These are phyloP conservation scores for Hirtodrosophila histrioides DNA, from an alignment of 2,888 invertebrate genomes.

Conservation along the genomic window DNA sequence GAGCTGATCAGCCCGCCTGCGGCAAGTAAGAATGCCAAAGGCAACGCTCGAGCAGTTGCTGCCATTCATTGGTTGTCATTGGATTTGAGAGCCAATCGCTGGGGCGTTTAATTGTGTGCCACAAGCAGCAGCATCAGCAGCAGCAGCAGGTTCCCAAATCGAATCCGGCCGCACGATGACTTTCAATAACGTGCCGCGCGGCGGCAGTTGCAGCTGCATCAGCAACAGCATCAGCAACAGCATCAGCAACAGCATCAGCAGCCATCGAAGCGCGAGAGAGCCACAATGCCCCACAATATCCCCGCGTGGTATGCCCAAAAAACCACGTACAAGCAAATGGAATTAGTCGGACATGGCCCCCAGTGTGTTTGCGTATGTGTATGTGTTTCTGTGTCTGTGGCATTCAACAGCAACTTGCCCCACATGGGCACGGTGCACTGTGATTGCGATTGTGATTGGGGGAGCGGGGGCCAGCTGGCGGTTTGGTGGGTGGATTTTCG, in stretches of 20 bases:
- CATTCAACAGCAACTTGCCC: conserved; percentile 15
- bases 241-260: background rate
- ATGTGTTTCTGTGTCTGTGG: conserved; percentile 3
- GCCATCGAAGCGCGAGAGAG: background rate
- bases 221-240: no score
- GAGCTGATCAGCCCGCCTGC: conserved; percentile 19
- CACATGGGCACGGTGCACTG: conserved; percentile 20
- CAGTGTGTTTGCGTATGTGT: background rate
- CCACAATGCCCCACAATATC: conserved; percentile 1
- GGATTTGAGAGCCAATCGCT: conserved; percentile 2
- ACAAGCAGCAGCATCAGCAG: conserved; percentile 17
- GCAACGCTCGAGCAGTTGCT: background rate
- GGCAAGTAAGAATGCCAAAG: conserved; percentile 9
- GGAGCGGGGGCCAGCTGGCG: no score
- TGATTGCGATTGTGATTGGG: conserved; percentile 10
- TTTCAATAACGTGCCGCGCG: conserved; percentile 27
- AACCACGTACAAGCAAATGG: conserved; percentile 45
- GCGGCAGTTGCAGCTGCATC: conserved; percentile 4
- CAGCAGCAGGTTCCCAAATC: conserved; percentile 23
- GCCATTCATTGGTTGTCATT: no score
- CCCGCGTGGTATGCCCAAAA: conserved; percentile 5
- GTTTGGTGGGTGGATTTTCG: no score
- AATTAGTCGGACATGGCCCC: conserved; percentile 50
- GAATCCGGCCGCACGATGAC: conserved; percentile 33
- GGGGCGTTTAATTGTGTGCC: conserved; percentile 27